Evolutionary conservation across 2,113 vertebrate genomes (phyloP).

Genomic region (Toxotes jaculatrix): DNA sequence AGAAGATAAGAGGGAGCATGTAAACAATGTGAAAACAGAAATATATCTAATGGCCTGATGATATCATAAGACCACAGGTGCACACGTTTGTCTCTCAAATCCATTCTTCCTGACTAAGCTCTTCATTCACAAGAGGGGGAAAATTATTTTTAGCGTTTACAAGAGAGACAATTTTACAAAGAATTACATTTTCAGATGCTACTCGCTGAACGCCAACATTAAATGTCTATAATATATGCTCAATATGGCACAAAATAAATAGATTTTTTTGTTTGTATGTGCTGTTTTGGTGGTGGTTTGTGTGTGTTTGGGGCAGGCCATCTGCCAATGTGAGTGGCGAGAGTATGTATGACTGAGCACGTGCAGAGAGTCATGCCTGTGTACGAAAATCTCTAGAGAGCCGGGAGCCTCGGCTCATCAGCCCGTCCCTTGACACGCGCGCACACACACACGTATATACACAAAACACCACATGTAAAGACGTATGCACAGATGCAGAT

Average conservation of each 20-base stretch:
- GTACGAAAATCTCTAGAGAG: conserved; percentile 65
- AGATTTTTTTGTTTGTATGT: not conserved
- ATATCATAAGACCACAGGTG: not conserved
- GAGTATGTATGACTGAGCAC: conserved; percentile 54
- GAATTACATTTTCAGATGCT: not conserved
- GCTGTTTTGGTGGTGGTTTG: conserved; percentile 24
- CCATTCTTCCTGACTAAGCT: not conserved
- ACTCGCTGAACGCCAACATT: not conserved
- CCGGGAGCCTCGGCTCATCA: conserved; percentile 34
- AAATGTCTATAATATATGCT: not conserved
- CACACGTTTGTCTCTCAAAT: conserved; percentile 3
- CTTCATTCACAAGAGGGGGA: not conserved
- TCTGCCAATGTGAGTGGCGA: conserved; percentile 56
- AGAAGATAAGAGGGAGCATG: not conserved
- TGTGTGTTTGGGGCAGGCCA: conserved; percentile 36
- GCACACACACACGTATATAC: conserved; percentile 7
- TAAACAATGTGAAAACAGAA: not conserved
- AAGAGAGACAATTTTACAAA: not conserved
- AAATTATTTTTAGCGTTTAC: not conserved
- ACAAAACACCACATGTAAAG: not conserved
- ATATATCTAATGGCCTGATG: not conserved
- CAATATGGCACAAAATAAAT: conserved; percentile 2
- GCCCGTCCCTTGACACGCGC: conserved; percentile 22
- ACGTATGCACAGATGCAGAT: conserved; percentile 3
- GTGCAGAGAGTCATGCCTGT: conserved; percentile 61